These are phyloP conservation scores for Platygyra sinensis DNA, from an alignment of 64 coral and sea anemone species.

Conservation along the genomic window DNA sequence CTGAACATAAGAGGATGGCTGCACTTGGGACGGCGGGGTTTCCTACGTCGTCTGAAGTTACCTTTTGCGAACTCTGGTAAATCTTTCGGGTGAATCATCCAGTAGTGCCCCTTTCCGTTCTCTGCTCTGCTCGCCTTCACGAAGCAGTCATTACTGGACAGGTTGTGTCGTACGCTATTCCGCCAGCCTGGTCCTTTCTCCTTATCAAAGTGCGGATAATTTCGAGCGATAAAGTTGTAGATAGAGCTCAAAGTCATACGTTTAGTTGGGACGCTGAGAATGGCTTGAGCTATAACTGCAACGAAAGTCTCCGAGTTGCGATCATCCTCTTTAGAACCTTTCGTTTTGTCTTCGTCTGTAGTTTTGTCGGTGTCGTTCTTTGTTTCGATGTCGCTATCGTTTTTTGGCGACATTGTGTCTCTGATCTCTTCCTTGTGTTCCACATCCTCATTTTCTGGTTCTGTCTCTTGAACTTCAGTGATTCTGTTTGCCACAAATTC, in stretches of 20 bases:
- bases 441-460: conserved; percentile 19
- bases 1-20: conserved; percentile 44
- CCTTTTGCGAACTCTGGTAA: conserved; percentile 71
- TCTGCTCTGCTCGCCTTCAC: conserved; percentile 75
- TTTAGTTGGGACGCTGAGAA: conserved; percentile 71
- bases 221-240: conserved; percentile 59
- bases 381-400: conserved; percentile 15
- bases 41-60: conserved; percentile 57
- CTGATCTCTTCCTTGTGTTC: not conserved
- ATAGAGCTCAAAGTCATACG: conserved; percentile 72
- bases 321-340: conserved; percentile 54
- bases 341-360: conserved; percentile 41
- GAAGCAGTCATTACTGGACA: conserved; percentile 75
- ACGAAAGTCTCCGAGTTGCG: conserved; percentile 67
- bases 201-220: conserved; percentile 66
- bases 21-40: conserved; percentile 56
- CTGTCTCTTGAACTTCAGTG: not conserved
- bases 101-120: conserved; percentile 74
- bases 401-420: not conserved
- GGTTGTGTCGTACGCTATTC: conserved; percentile 72
- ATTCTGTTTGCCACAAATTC: not conserved
- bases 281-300: conserved; percentile 60
- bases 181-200: conserved; percentile 74
- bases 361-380: conserved; percentile 3
- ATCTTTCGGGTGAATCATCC: conserved; percentile 81